Conservation (phyloP, 1,140 invertebrate species). For the Bombus confusus region DNA sequence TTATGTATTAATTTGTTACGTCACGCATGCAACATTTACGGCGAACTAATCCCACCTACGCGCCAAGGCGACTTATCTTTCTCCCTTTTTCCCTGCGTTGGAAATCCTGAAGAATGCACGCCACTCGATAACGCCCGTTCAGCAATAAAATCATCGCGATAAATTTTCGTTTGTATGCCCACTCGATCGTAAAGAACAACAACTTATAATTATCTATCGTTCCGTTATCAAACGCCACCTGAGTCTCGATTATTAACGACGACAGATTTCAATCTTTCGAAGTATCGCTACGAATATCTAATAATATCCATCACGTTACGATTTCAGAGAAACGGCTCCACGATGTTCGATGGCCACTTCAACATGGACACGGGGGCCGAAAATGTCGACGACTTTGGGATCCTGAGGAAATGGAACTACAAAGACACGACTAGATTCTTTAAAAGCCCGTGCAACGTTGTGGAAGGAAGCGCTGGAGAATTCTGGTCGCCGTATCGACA, state of each 20-base stretch:
- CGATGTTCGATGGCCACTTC: constrained; percentile 87
- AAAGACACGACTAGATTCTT: constrained; percentile 84
- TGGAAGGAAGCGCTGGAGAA: constrained; percentile 89
- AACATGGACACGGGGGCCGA: constrained; percentile 88
- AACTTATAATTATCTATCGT: background rate
- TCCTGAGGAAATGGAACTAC: constrained; percentile 87
- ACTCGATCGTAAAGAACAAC: background rate
- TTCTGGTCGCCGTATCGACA: constrained; percentile 87
- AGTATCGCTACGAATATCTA: background rate
- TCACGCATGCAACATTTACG: constrained; percentile 48
- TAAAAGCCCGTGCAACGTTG: constrained; percentile 82
- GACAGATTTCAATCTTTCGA: background rate
- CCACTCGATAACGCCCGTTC: background rate
- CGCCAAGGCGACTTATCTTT: background rate
- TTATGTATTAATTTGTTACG: constrained; percentile 73
- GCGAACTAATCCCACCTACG: background rate
- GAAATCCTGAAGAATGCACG: background rate
- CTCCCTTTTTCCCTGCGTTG: too few relatives aligned
- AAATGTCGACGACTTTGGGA: constrained; percentile 85
- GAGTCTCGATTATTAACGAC: background rate
- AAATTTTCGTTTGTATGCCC: background rate
- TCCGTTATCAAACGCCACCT: background rate
- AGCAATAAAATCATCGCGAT: background rate
- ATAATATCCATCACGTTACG: background rate
- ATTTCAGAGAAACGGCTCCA: constrained; percentile 88